These are phyloP conservation scores for Rhagoletis pomonella DNA, from an alignment of 1,140 invertebrate species.

Conservation along the genomic window DNA sequence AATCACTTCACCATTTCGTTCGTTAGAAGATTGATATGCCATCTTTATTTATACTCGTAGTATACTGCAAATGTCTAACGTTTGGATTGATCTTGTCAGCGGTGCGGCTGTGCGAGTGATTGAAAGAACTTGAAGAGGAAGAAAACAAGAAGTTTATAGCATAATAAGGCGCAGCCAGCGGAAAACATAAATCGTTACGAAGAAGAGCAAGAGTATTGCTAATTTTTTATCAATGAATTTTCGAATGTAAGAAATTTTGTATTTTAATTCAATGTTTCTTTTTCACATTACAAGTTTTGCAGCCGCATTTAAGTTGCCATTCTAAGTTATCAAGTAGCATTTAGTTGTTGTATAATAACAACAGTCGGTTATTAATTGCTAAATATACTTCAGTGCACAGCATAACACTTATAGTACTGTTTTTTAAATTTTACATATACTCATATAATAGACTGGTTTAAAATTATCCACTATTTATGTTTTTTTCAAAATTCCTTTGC, in stretches of 20 bases:
- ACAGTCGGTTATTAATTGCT: slow-evolving; percentile 30
- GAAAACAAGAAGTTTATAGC: neutral
- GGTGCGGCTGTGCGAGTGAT: neutral
- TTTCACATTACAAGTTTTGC: neutral
- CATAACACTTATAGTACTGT: slow-evolving; percentile 47
- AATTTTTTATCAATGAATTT: slow-evolving; percentile 1
- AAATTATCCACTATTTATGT: no score
- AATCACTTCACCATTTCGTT: slow-evolving; percentile 43
- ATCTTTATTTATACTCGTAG: neutral
- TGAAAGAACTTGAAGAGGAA: neutral
- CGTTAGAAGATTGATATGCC: slow-evolving; percentile 23
- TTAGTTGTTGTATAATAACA: slow-evolving; percentile 39
- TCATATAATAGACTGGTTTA: no score
- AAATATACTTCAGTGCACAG: slow-evolving; percentile 44
- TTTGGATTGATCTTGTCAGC: slow-evolving; percentile 12
- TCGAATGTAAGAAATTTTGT: neutral
- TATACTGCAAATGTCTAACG: neutral
- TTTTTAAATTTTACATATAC: neutral
- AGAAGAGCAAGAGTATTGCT: neutral
- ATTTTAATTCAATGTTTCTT: neutral
- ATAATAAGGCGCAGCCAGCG: slow-evolving; percentile 12
- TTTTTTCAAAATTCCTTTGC: neutral
- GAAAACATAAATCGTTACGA: slow-evolving; percentile 31
- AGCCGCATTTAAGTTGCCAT: neutral
- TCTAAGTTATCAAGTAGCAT: slow-evolving; percentile 29